Conservation (phyloP, 2,888 invertebrate genomes). For the Nephrotoma flavescens region DNA sequence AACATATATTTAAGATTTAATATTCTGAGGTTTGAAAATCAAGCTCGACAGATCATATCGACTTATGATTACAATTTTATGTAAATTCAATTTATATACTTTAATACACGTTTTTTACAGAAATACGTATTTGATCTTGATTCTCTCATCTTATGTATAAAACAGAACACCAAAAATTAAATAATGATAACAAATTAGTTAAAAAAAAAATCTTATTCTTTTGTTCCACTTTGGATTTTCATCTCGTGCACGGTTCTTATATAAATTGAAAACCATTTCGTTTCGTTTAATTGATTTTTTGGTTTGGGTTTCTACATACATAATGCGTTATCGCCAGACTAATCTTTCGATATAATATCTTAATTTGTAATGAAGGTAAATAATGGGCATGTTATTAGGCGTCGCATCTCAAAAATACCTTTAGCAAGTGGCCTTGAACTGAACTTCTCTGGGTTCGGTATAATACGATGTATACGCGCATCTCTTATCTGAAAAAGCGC, state of each 20-base stretch:
- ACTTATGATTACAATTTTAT: background rate
- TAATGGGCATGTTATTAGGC: background rate
- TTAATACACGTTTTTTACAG: background rate
- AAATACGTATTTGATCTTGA: background rate
- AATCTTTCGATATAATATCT: background rate
- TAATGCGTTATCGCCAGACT: background rate
- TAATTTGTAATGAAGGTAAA: background rate
- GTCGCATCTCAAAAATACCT: background rate
- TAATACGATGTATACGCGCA: too few species aligned
- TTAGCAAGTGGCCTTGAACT: background rate
- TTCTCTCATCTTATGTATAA: background rate
- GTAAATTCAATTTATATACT: background rate
- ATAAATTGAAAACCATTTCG: background rate
- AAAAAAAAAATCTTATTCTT: background rate
- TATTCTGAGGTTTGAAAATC: background rate
- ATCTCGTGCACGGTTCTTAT: background rate
- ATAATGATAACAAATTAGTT: background rate
- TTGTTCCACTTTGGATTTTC: background rate
- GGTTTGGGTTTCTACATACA: background rate
- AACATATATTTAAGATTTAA: background rate
- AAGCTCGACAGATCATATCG: background rate
- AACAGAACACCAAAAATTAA: background rate
- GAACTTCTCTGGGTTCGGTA: too few species aligned
- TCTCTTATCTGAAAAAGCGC: background rate
- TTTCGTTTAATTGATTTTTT: background rate